phyloP scores from a whole-genome alignment of 2,888 invertebrate genomes.

The Platycheirus rosarum region DNA sequence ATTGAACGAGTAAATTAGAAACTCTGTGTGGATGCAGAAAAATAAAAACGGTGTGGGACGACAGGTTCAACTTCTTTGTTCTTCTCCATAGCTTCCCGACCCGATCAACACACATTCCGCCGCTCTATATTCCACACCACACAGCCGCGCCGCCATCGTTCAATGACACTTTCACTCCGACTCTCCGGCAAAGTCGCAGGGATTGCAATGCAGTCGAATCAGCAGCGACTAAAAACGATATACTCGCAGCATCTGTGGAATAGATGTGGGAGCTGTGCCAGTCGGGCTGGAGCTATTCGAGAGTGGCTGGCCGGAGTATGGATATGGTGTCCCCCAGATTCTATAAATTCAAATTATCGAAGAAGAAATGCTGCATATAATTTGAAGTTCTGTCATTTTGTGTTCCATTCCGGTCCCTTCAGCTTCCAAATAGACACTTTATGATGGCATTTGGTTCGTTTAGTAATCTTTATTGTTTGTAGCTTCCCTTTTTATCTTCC shows the following conservation, averaged over 20 bases:
- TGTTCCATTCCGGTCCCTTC: slow-evolving; percentile 9
- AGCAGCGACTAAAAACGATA: slow-evolving; percentile 30
- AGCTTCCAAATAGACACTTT: slow-evolving; percentile 49
- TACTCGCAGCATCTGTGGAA: slow-evolving; percentile 48
- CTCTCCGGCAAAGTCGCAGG: slow-evolving; percentile 42
- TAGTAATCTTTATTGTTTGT: slow-evolving; percentile 71
- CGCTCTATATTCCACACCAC: slow-evolving; percentile 38
- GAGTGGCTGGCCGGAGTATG: slow-evolving; percentile 28
- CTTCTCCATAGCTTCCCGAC: slow-evolving; percentile 46
- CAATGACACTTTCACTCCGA: slow-evolving; percentile 73
- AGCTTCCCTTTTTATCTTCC: slow-evolving; percentile 52
- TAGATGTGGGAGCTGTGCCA: slow-evolving; percentile 53
- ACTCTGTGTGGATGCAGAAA: slow-evolving; percentile 32
- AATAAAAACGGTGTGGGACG: slow-evolving; percentile 55
- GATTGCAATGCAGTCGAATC: slow-evolving; percentile 56
- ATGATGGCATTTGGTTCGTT: slow-evolving; percentile 68
- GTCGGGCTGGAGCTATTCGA: slow-evolving; percentile 28
- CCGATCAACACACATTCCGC: slow-evolving; percentile 33
- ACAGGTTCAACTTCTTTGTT: slow-evolving; percentile 74
- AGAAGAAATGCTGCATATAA: slow-evolving; percentile 69
- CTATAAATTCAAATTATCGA: slow-evolving; percentile 65
- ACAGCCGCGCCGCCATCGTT: too few relatives aligned
- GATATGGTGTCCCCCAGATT: slow-evolving; percentile 31
- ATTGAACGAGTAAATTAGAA: slow-evolving; percentile 67
- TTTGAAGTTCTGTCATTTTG: slow-evolving; percentile 63